phyloP scores from a whole-genome alignment of 2,888 invertebrate species.

The Spisula subtruncata region DNA sequence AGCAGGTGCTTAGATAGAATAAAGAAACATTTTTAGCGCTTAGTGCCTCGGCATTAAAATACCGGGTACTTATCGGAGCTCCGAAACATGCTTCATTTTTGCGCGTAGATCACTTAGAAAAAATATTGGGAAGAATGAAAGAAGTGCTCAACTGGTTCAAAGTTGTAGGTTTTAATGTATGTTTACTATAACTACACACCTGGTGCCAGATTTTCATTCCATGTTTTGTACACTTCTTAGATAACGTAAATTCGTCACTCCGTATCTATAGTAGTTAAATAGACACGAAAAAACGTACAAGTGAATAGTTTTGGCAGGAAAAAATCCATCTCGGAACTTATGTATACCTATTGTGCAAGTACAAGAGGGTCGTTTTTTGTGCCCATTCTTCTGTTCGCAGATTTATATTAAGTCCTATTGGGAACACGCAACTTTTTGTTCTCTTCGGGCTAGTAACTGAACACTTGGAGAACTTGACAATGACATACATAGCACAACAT shows the following conservation, averaged over 20 bases:
- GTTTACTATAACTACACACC: neutral
- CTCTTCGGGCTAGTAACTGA: too few relatives aligned
- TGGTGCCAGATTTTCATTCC: neutral
- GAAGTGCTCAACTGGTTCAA: neutral
- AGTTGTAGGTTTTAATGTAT: neutral
- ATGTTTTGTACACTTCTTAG: neutral
- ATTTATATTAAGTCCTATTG: too few relatives aligned
- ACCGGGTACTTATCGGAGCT: neutral
- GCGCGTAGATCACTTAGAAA: neutral
- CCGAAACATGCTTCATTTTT: neutral
- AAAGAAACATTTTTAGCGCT: neutral
- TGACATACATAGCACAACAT: too few relatives aligned
- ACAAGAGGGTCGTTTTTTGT: too few relatives aligned
- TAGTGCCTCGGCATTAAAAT: neutral
- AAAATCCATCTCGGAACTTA: too few relatives aligned
- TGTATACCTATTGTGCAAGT: too few relatives aligned
- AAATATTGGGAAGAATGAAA: neutral
- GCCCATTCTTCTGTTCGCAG: too few relatives aligned
- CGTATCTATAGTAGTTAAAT: neutral
- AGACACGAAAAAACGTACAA: too few relatives aligned
- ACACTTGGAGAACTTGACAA: too few relatives aligned
- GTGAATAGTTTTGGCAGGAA: too few relatives aligned
- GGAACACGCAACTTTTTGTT: too few relatives aligned
- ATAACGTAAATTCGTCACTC: neutral
- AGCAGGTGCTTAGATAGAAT: constrained; percentile 16